phyloP scores from a whole-genome alignment of 2,113 vertebrate species.

The Peromyscus polionotus region DNA sequence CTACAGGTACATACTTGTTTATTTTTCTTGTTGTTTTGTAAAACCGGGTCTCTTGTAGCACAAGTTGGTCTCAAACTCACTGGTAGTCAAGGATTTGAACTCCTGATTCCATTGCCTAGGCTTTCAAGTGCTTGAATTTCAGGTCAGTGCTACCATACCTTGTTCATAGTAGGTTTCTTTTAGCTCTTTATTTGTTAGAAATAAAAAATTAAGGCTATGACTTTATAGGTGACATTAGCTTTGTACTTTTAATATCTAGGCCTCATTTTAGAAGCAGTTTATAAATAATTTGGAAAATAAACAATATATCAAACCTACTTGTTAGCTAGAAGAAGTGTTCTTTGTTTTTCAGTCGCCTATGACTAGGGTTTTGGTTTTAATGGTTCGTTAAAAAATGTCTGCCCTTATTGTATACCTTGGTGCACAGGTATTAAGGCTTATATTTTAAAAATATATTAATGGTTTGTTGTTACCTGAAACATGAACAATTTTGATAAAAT shows the following conservation, averaged over 20 bases:
- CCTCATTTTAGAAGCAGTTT: conserved; percentile 12
- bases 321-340: not conserved
- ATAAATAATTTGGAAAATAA: conserved; percentile 9
- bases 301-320: not conserved
- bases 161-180: not conserved
- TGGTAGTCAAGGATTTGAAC: not conserved
- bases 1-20: not conserved
- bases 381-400: conserved; percentile 6
- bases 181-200: not conserved
- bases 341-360: not conserved
- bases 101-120: not conserved
- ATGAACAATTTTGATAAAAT: conserved; percentile 24
- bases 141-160: not conserved
- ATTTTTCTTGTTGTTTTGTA: not conserved
- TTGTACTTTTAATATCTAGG: not conserved
- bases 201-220: conserved; percentile 11
- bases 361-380: not conserved
- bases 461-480: conserved; percentile 1
- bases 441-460: not conserved
- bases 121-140: not conserved
- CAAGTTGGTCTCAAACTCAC: not conserved
- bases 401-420: not conserved
- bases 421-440: not conserved
- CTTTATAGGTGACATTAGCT: not conserved
- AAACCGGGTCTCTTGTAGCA: not conserved